Evolutionary conservation across 2,888 invertebrate genomes (phyloP).

Genomic region (Caenorhabditis becei): DNA sequence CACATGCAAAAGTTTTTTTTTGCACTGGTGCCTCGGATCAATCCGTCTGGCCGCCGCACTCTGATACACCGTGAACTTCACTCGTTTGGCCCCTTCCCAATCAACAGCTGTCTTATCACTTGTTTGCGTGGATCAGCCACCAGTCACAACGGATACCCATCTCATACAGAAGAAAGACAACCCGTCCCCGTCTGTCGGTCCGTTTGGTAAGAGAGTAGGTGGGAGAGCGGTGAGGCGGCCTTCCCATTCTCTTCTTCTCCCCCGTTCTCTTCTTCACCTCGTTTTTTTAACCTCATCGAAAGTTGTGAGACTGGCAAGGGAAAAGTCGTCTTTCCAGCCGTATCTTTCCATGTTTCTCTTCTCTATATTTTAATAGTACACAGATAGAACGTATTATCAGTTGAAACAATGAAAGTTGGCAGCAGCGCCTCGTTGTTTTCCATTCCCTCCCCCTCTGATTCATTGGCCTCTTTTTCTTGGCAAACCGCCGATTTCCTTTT

Average conservation of each 20-base stretch:
- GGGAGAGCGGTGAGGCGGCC: constrained; percentile 14
- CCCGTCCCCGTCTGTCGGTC: neutral
- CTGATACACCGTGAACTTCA: constrained; percentile 1
- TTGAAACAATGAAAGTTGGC: neutral
- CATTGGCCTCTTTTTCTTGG: neutral
- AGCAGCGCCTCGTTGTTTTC: neutral
- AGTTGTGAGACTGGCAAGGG: neutral
- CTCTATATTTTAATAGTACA: neutral
- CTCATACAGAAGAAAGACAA: constrained; percentile 30
- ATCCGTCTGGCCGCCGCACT: neutral
- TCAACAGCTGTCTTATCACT: constrained; percentile 41
- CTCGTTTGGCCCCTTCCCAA: neutral
- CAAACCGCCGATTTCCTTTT: constrained; percentile 4
- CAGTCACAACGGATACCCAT: constrained; percentile 36
- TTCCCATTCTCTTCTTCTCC: constrained; percentile 14
- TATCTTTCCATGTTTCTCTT: neutral
- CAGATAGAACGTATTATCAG: neutral
- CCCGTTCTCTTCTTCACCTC: neutral
- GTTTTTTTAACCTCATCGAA: constrained; percentile 1
- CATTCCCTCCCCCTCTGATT: constrained; percentile 2
- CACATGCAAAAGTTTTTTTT: neutral
- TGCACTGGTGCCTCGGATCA: neutral
- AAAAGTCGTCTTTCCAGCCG: neutral
- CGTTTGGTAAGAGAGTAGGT: neutral
- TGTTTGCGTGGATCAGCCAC: constrained; percentile 22